Conservation (phyloP, 1,140 invertebrate genomes). For the Saccostrea echinata region DNA sequence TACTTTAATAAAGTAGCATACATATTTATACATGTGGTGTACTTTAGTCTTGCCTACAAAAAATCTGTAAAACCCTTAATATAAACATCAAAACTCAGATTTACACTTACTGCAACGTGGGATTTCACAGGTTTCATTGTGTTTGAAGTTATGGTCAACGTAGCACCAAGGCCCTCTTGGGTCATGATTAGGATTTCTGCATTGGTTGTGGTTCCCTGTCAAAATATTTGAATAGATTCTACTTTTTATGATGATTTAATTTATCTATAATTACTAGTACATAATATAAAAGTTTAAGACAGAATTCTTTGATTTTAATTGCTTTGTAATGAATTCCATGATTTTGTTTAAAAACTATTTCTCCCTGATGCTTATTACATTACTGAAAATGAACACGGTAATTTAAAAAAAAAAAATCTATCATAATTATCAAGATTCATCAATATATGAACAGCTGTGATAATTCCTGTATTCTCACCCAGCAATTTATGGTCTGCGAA, state of each 20-base stretch:
- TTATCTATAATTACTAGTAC: no score
- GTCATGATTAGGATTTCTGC: conserved; percentile 92
- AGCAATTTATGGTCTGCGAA: conserved; percentile 40
- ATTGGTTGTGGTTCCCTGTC: conserved; percentile 91
- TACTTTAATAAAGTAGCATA: no score
- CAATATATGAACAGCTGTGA: no score
- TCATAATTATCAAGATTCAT: no score
- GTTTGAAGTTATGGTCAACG: conserved; percentile 68
- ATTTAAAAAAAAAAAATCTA: no score
- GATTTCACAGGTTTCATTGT: conserved; percentile 23
- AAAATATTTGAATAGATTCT: neutral
- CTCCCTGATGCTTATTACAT: no score
- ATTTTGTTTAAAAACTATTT: no score
- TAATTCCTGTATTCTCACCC: neutral
- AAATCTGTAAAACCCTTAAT: neutral
- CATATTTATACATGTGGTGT: no score
- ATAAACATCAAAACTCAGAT: neutral
- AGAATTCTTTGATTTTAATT: no score
- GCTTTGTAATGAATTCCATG: no score
- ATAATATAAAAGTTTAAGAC: no score
- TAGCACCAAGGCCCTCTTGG: conserved; percentile 95
- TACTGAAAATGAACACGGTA: no score
- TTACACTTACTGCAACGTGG: neutral
- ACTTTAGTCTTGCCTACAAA: neutral
- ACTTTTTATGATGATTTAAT: neutral